Evolutionary conservation across 2,888 invertebrate genomes (phyloP).

Genomic region (Altica lythri): DNA sequence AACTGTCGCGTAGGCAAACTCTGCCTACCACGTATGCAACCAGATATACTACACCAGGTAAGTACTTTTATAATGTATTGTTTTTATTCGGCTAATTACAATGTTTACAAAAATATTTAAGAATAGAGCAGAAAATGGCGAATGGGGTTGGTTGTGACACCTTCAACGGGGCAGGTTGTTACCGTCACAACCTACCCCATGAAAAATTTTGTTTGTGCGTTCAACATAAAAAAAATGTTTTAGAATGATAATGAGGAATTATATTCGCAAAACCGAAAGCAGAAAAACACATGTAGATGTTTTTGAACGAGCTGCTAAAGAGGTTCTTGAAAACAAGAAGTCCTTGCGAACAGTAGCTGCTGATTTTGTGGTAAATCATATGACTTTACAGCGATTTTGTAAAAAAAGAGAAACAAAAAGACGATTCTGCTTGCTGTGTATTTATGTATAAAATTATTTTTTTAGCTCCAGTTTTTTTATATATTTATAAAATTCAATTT

Average conservation of each 20-base stretch:
- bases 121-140: no score
- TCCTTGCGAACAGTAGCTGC: not conserved
- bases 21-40: no score
- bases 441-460: no score
- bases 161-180: not conserved
- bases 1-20: no score
- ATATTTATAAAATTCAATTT: no score
- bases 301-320: not conserved
- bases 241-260: not conserved
- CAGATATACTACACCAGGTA: no score
- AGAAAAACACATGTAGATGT: not conserved
- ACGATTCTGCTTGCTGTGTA: no score
- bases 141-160: not conserved
- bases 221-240: not conserved
- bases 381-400: not conserved
- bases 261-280: not conserved
- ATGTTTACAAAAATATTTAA: no score
- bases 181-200: not conserved
- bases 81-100: no score
- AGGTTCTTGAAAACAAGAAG: not conserved
- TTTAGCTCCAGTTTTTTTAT: no score
- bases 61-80: no score
- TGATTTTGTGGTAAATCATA: not conserved
- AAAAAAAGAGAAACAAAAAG: not conserved
- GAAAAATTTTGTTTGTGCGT: not conserved